Evolutionary conservation across 1,140 invertebrate species (phyloP).

Genomic region (Temnothorax nylanderi): DNA sequence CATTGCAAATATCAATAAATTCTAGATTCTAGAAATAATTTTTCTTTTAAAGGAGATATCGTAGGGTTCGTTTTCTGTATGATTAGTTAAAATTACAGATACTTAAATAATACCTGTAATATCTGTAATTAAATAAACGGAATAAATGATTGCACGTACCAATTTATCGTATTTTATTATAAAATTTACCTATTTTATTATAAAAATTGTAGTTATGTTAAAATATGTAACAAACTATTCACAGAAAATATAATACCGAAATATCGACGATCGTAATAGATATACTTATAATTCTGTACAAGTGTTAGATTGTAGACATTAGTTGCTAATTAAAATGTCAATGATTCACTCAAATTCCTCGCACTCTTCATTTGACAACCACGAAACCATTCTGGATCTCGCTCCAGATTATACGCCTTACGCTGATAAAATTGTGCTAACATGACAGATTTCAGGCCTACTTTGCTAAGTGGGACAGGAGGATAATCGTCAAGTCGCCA

Average conservation of each 20-base stretch:
- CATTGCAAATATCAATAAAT: neutral
- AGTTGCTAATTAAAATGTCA: conserved; percentile 57
- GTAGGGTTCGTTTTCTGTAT: neutral
- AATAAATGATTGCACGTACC: neutral
- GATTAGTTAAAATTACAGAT: neutral
- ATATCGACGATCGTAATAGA: neutral
- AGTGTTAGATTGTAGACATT: neutral
- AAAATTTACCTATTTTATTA: conserved; percentile 9
- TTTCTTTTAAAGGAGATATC: neutral
- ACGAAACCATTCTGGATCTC: conserved; percentile 74
- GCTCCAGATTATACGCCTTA: conserved; percentile 72
- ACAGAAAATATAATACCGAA: conserved; percentile 7
- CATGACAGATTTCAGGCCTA: conserved; percentile 67
- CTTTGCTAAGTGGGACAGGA: conserved; percentile 52
- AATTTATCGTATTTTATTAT: neutral
- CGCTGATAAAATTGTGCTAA: conserved; percentile 73
- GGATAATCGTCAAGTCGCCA: conserved; percentile 79
- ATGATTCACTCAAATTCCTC: conserved; percentile 71
- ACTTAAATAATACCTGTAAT: neutral
- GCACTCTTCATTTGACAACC: conserved; percentile 67
- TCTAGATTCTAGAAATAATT: neutral
- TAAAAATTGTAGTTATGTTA: neutral
- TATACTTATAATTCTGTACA: neutral
- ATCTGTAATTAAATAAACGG: neutral
- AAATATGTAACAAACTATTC: conserved; percentile 2